Evolutionary conservation across 2,797 vertebrate genomes (phyloP).

Genomic region (Eptatretus atami): DNA sequence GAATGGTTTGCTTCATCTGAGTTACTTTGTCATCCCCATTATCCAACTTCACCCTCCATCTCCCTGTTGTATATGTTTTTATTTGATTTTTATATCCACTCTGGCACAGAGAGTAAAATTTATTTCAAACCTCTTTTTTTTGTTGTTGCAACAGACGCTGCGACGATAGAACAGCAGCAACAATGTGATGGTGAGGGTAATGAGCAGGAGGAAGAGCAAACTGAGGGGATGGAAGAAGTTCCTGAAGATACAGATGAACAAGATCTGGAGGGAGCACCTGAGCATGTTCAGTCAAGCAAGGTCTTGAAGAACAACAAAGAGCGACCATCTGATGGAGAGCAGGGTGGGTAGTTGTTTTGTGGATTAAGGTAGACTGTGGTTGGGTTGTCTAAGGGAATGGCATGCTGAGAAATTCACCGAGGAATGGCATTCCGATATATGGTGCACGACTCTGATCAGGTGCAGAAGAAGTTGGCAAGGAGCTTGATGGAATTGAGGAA

Average conservation of each 20-base stretch:
- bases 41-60: too few species aligned
- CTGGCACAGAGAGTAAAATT: too few species aligned
- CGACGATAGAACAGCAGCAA: slow-evolving; percentile 49
- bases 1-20: too few species aligned
- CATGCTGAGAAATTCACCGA: too few species aligned
- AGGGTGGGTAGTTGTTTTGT: slow-evolving; percentile 12
- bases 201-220: slow-evolving; percentile 16
- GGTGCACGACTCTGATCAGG: neutral
- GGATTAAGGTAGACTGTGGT: too few species aligned
- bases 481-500: neutral
- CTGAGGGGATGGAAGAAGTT: slow-evolving; percentile 16
- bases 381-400: too few species aligned
- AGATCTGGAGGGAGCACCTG: slow-evolving; percentile 20
- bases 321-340: slow-evolving; percentile 11
- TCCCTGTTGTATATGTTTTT: too few species aligned
- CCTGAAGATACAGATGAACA: slow-evolving; percentile 31
- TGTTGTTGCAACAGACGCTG: slow-evolving; percentile 20
- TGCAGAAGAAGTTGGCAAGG: neutral
- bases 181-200: slow-evolving; percentile 13
- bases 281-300: slow-evolving; percentile 21
- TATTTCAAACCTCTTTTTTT: too few species aligned
- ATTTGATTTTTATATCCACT: too few species aligned
- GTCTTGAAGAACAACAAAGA: slow-evolving; percentile 37
- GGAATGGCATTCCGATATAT: too few species aligned
- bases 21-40: too few species aligned